Evolutionary conservation across 2,888 invertebrate species (phyloP).

Genomic region (Rutpela maculata): DNA sequence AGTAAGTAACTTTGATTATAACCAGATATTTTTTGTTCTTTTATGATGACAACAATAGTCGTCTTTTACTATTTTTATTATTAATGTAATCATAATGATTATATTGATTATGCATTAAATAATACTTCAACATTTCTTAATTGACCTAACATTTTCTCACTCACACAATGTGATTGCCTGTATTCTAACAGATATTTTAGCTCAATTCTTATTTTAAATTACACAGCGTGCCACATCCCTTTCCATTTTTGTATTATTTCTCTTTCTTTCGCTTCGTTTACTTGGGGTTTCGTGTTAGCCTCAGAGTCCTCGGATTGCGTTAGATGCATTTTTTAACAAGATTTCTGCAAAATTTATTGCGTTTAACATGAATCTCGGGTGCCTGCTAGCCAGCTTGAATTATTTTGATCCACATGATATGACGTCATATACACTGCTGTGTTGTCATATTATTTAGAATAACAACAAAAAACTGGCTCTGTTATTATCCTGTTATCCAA

Average conservation of each 20-base stretch:
- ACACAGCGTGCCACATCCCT: not conserved
- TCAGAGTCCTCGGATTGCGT: conserved; percentile 20
- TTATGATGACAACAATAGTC: too few species aligned
- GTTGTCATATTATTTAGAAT: conserved; percentile 10
- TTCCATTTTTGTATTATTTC: conserved; percentile 29
- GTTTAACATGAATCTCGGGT: conserved; percentile 15
- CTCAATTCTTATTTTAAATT: not conserved
- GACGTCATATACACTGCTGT: conserved; percentile 5
- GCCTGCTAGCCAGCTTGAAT: conserved; percentile 13
- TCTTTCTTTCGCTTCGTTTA: conserved; percentile 21
- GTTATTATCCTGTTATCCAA: not conserved
- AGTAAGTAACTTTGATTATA: too few species aligned
- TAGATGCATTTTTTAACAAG: conserved; percentile 39
- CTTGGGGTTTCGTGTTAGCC: conserved; percentile 26
- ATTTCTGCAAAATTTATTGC: conserved; percentile 32
- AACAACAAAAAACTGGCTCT: not conserved
- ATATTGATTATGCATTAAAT: too few species aligned
- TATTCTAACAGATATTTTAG: not conserved
- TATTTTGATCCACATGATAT: not conserved
- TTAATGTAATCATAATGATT: too few species aligned
- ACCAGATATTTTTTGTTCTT: too few species aligned
- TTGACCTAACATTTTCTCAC: too few species aligned
- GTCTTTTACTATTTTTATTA: too few species aligned
- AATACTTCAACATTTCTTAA: too few species aligned
- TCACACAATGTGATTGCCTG: too few species aligned